Base-by-base conservation (phyloP, 1,140 invertebrate species). In the Adoxophyes honmai region DNA sequence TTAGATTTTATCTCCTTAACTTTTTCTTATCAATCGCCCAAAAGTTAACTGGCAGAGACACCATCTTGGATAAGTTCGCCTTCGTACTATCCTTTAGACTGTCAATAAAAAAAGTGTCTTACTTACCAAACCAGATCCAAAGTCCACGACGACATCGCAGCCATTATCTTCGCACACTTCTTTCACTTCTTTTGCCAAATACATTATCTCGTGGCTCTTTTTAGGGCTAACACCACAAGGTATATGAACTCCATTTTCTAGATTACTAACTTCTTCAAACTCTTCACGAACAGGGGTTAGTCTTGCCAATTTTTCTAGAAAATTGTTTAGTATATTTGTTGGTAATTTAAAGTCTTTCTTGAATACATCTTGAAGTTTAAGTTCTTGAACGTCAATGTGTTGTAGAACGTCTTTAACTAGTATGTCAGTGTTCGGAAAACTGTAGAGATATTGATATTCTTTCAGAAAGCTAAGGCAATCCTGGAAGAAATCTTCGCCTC, bases 121-220 rank as follows among this genome's bases (percentile, higher is more conserved):
- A n/a, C 83, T 78, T 65, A 88, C 86, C 87, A 96, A 85, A 33
- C 96, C 96, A 36, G 94, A 92, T n/a, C 96, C 96, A 67, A 96
- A 90, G 88, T 97, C 96, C 4, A 97, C 86, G 38, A 96, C 89
- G n/a, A 91, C 85, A 58, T 89, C 68, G 65, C 92, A 89, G 7
- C 85, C 75, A 14, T 60, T 62, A 1, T 88, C 60, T 38, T 77
- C 55, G 64, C 93, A 94, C 35, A 92, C 70, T 9, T 81, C 55
- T 53, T 91, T 73, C 33, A 95, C 90, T 57, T 93, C 81, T 28
- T 90, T 72, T 4, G 92, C 90, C 14, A 95, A 81, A 61, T 90
- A 75, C 8, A 90, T 55, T 56, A 95, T 93, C 90, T 95, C 94
- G 53, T 95, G 92, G 63, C 90, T 88, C 68, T 95, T 95, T 65